Conservation (phyloP, 2,113 vertebrate genomes). For the Sylvietta virens region DNA sequence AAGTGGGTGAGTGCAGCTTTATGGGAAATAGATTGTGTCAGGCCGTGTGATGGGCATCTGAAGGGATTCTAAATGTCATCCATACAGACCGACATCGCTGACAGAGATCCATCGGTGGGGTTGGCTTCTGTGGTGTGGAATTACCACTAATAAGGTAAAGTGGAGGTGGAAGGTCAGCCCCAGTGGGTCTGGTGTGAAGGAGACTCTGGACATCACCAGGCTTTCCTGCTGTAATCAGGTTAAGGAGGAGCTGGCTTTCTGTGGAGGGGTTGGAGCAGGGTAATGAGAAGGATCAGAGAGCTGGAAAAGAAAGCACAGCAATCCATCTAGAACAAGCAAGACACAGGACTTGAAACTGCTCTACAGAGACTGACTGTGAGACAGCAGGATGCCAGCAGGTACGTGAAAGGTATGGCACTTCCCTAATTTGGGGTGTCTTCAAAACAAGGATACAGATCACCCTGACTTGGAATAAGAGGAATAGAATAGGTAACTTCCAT, state of each 20-base stretch:
- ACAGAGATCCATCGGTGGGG: background rate
- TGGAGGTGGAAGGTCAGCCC: background rate
- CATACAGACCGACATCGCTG: background rate
- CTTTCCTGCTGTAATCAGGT: background rate
- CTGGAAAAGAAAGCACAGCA: background rate
- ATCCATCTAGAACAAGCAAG: background rate
- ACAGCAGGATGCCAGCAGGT: background rate
- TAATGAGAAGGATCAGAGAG: background rate
- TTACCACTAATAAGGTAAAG: background rate
- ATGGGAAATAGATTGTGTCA: background rate
- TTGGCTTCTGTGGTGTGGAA: background rate
- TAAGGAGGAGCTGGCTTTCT: background rate
- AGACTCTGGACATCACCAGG: background rate
- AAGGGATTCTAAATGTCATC: background rate
- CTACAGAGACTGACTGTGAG: background rate
- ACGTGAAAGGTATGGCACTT: background rate
- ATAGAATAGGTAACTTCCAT: background rate
- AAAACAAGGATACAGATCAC: background rate
- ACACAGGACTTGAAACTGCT: background rate
- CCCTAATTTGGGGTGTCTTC: rapidly evolving
- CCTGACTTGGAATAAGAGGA: background rate
- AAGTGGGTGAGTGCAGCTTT: background rate
- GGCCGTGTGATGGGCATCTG: background rate
- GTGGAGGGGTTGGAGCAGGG: background rate
- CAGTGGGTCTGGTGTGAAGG: background rate